phyloP scores from a whole-genome alignment of 2,888 invertebrate genomes.

The Anorthoa munda region DNA sequence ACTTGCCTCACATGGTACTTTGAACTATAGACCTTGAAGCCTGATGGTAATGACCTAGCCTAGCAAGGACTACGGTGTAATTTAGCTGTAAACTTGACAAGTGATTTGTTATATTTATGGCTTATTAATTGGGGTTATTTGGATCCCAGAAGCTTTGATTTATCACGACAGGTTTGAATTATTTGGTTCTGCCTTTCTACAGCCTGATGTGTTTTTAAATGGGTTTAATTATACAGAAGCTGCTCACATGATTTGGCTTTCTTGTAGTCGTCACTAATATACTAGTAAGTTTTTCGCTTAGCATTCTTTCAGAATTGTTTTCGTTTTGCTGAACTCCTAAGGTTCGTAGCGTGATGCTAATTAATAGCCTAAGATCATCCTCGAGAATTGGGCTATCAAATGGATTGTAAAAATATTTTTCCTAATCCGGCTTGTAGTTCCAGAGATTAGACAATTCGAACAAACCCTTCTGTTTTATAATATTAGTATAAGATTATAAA shows the following conservation, averaged over 20 bases:
- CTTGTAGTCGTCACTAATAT: neutral
- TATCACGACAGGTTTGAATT: neutral
- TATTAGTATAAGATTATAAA: neutral
- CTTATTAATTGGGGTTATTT: constrained; percentile 46
- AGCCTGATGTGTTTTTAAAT: constrained; percentile 5
- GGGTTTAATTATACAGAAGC: neutral
- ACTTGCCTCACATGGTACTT: constrained; percentile 18
- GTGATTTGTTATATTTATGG: constrained; percentile 29
- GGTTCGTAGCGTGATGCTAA: too few species aligned
- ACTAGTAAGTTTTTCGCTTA: too few species aligned
- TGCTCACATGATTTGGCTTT: neutral
- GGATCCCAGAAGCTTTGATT: constrained; percentile 12
- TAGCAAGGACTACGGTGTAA: constrained; percentile 34
- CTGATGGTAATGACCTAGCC: constrained; percentile 48
- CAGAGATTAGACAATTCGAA: too few species aligned
- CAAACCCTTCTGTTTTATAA: too few species aligned
- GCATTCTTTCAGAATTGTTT: too few species aligned
- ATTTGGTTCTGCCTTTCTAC: neutral
- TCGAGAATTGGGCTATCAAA: too few species aligned
- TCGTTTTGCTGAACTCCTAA: too few species aligned
- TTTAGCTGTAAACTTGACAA: constrained; percentile 55
- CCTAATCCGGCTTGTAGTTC: too few species aligned
- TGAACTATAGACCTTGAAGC: constrained; percentile 47
- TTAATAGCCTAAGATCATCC: too few species aligned
- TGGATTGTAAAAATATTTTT: too few species aligned